Evolutionary conservation across 92 coral and sea anemone species (phyloP), one percentile per base, ranked within the genome.

Genomic region (Parazoanthus swiftii): DNA sequence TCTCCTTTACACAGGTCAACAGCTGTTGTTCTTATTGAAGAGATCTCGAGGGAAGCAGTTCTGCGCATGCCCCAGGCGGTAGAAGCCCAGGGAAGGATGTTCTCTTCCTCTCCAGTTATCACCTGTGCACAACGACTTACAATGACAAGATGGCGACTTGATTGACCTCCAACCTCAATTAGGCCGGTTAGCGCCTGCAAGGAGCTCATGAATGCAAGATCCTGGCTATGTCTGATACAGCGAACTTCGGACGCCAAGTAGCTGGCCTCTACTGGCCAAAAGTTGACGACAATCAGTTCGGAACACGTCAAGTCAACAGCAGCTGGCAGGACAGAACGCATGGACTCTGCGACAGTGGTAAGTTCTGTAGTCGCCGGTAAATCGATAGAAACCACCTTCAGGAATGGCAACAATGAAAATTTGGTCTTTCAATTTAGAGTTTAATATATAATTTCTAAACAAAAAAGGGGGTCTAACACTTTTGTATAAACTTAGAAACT

Each of bases 11-110:
- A n/a, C n/a, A n/a, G n/a, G n/a, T n/a, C n/a, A n/a, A n/a, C n/a
- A n/a, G n/a, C n/a, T n/a, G n/a, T n/a, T n/a, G n/a, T n/a, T n/a
- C n/a, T n/a, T n/a, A n/a, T n/a, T n/a, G n/a, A 82, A 16, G 92
- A 33, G 29, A 66, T 43, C 84, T 93, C 95, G 72, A 85, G 93
- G 33, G 91, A 85, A 58, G 88, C 90, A 5, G 95, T 90, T 86
- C 93, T 76, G 65, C 93, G 78, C 50, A 93, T 89, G 42, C 95
- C 95, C 86, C 89, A 85, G 11, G 89, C 88, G 33, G 93, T 88
- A 23, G 90, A 65, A 9, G 90, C 83, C 95, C 95, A 93, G 8
- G 95, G 95, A 71, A 93, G 76, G 87, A 48, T 54, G 66, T 42
- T 59, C n/a, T 29, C 66, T 71, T 90, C 80, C 0, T 63, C 79